Conservation (phyloP, 2,888 invertebrate species). For the Hydriomena furcata region DNA sequence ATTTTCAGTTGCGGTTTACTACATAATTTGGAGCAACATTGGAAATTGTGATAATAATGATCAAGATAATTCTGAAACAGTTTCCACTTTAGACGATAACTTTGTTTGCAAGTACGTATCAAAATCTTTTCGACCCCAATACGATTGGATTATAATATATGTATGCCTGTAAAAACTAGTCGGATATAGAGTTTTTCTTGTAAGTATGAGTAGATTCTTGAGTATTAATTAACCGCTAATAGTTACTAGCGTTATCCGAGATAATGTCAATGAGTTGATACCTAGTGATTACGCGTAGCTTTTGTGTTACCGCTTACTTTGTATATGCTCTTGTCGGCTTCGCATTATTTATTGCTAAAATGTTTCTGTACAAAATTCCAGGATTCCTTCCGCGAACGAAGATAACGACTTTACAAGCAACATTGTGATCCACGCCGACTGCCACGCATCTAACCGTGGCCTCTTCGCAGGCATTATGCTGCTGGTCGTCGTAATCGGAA, state of each 20-base stretch:
- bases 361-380: too few species aligned
- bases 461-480: constrained; percentile 87
- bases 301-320: too few species aligned
- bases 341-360: too few species aligned
- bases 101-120: constrained; percentile 65
- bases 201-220: too few species aligned
- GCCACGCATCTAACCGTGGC: constrained; percentile 90
- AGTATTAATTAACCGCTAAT: not conserved
- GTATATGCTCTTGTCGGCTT: too few species aligned
- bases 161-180: too few species aligned
- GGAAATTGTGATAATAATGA: constrained; percentile 82
- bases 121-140: not conserved
- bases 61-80: constrained; percentile 52
- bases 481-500: constrained; percentile 74
- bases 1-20: constrained; percentile 86
- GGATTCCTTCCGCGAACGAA: constrained; percentile 72
- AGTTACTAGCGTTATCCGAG: not conserved
- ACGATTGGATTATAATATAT: too few species aligned
- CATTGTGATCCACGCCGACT: constrained; percentile 87
- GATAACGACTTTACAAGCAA: constrained; percentile 81
- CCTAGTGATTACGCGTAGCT: too few species aligned
- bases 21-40: constrained; percentile 89
- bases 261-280: too few species aligned
- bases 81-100: constrained; percentile 58
- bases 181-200: too few species aligned